A percentile compares a stretch with the other conserved stretches of the same genome.
Conservation (phyloP, 2,888 invertebrate genomes). For the Caenorhabditis imperialis region DNA sequence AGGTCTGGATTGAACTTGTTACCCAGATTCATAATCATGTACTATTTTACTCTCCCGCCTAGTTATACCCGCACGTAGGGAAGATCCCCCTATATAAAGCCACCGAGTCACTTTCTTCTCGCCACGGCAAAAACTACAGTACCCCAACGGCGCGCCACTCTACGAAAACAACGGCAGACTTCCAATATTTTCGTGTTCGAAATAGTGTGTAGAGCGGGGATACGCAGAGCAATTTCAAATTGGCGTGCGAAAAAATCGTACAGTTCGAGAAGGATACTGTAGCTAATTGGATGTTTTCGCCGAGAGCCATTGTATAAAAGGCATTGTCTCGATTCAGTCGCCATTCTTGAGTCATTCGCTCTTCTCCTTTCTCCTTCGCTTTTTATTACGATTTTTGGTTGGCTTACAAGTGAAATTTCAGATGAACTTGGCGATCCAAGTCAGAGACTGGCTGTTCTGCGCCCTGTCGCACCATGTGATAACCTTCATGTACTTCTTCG, state of each 20-base stretch:
- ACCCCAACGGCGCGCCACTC: too few relatives aligned
- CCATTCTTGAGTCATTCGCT: constrained; percentile 1
- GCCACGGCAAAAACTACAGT: too few relatives aligned
- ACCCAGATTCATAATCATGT: constrained; percentile 20
- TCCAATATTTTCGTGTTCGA: too few relatives aligned
- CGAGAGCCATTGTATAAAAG: constrained; percentile 12
- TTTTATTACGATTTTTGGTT: too few relatives aligned
- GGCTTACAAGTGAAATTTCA: too few relatives aligned
- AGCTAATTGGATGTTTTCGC: constrained; percentile 26
- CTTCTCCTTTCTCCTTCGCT: too few relatives aligned
- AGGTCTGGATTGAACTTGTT: constrained; percentile 11
- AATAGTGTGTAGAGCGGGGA: too few relatives aligned
- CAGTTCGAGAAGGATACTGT: constrained; percentile 1
- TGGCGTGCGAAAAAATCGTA: too few relatives aligned
- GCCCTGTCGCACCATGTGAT: constrained; percentile 27
- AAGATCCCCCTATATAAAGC: too few relatives aligned
- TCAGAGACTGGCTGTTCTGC: constrained; percentile 32
- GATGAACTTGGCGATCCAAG: constrained; percentile 3
- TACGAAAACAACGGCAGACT: too few relatives aligned
- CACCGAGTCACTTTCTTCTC: too few relatives aligned
- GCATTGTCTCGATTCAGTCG: neutral
- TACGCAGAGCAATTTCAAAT: too few relatives aligned
- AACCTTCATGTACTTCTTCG: constrained; percentile 17
- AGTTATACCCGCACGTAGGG: constrained; percentile 13
- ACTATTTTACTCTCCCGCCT: constrained; percentile 17